Percentiles rank a stretch among this genome's conserved stretches.
Conservation (phyloP, 2,797 vertebrate species). For the Oceanodroma leucorhoa region DNA sequence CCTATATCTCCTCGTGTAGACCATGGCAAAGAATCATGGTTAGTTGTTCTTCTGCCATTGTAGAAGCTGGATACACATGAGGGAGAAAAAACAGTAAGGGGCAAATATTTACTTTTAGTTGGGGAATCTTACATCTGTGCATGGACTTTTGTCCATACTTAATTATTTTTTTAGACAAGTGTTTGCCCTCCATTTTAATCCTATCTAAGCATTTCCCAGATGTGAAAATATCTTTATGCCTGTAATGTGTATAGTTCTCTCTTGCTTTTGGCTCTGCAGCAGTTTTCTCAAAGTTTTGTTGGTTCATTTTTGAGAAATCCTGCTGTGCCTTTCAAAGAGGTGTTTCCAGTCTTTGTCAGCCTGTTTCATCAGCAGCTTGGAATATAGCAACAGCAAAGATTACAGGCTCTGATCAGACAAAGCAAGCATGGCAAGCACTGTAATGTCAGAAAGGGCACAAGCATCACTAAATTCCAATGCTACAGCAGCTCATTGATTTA, state of each 20-base stretch:
- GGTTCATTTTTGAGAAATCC: background rate
- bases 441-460: background rate
- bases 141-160: background rate
- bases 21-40: rapidly evolving
- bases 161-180: background rate
- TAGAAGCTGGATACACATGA: background rate
- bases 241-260: background rate
- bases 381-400: background rate
- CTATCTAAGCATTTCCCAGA: background rate
- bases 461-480: background rate
- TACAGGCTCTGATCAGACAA: background rate
- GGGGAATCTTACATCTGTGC: background rate
- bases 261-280: background rate
- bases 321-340: background rate
- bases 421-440: background rate
- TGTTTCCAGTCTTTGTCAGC: background rate
- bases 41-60: background rate
- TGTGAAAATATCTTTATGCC: background rate
- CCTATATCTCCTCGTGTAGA: background rate
- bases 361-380: background rate
- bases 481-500: background rate
- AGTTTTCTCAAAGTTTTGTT: background rate
- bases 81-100: background rate
- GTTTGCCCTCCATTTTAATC: background rate
- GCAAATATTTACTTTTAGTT: background rate